phyloP scores from a whole-genome alignment of 2,888 invertebrate genomes.

The Malthinus flaveolus region DNA sequence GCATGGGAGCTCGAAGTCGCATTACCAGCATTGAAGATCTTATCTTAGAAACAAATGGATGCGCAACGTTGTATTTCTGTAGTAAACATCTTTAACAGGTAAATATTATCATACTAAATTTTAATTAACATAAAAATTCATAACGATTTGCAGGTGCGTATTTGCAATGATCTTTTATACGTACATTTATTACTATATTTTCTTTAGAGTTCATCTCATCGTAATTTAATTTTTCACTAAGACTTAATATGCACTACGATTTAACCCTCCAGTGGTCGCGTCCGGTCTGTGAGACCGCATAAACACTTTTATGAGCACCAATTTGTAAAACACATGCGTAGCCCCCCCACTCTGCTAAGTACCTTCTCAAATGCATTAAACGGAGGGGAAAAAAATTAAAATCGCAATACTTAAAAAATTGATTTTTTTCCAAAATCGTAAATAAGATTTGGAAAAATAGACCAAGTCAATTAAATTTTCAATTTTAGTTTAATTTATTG shows the following conservation, averaged over 20 bases:
- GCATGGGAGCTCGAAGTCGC: slow-evolving; percentile 27
- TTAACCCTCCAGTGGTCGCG: no score
- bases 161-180: slow-evolving; percentile 15
- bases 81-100: slow-evolving; percentile 30
- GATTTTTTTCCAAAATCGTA: no score
- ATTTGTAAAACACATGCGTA: no score
- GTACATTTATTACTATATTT: slow-evolving; percentile 8
- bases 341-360: no score
- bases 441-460: no score
- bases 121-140: slow-evolving; percentile 30
- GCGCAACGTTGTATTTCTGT: slow-evolving; percentile 28
- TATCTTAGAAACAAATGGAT: slow-evolving; percentile 26
- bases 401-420: no score
- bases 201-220: neutral
- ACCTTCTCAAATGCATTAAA: no score
- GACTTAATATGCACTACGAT: neutral
- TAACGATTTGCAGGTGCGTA: slow-evolving; percentile 28
- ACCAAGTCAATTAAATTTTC: no score
- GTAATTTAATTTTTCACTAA: neutral
- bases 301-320: no score
- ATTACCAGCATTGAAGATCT: slow-evolving; percentile 29
- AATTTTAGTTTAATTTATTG: no score
- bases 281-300: no score
- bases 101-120: slow-evolving; percentile 30
- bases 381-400: no score